Base-by-base conservation (phyloP, 2,113 vertebrate species). In the Phoxinus phoxinus region DNA sequence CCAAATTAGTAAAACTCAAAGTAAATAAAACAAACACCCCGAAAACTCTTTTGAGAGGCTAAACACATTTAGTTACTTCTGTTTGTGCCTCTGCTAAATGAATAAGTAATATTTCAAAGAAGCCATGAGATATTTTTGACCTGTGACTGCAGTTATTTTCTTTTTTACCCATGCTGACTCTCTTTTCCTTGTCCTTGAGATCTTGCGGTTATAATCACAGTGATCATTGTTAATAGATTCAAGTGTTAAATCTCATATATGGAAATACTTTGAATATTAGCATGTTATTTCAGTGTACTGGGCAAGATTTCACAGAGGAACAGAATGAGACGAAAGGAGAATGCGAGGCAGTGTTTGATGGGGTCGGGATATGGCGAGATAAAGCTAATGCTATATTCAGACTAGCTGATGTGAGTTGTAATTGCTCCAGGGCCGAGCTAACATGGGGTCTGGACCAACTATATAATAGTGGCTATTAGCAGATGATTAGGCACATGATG, bases 51-150 rank as follows among this genome's bases (percentile, higher is more conserved):
- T 73, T 23, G 35, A 51, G 73, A 51, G 46, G n/a, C 25, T 19
- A 19, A 75, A 51, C n/a, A 15, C 53, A 56, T 32, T 12, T 25
- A n/a, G 32, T 37, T 58, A 59, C 41, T 46, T 46, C 11, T 81
- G n/a, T 12, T 46, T 63, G 25, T 46, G 10, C 32, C n/a, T 2
- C 72, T 27, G 44, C 72, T 75, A 75, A 30, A 61, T 61, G 19
- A 79, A 79, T 79, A 79, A 79, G 32, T 61, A 41, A 80, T 80
- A 63, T 80, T 80, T 80, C 56, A n/a, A 80, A 80, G 58, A 63
- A 44, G 32, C 23, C 23, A 59, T 41, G 2, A 75, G 21, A n/a
- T 79, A 15, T 59, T 63, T 80, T 41, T 84, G 30, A 72, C 27
- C 63, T 6, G 27, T 79, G 73, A 75, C 46, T 75, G 25, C 73